Conservation (phyloP, 1,140 invertebrate genomes). For the Arctopsyche grandis region DNA sequence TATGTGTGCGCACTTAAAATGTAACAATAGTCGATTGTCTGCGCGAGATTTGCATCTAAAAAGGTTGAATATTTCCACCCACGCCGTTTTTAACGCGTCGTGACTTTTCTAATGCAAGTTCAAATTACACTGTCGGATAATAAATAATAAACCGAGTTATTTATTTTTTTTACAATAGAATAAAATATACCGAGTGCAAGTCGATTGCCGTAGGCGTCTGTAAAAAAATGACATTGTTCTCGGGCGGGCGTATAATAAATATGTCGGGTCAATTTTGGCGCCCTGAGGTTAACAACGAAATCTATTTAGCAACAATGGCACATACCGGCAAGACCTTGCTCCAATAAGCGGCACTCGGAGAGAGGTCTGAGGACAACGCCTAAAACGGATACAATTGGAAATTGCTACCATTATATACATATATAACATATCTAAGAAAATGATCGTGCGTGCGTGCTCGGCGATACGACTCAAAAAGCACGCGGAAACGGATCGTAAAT, state of each 20-base stretch:
- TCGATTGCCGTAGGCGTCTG: not conserved
- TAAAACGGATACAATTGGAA: not conserved
- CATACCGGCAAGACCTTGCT: constrained; percentile 35
- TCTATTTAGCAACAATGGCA: constrained; percentile 38
- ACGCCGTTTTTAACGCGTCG: not conserved
- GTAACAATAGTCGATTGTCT: constrained; percentile 25
- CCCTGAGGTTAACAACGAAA: constrained; percentile 44
- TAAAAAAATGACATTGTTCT: constrained; percentile 21
- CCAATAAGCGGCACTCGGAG: constrained; percentile 23
- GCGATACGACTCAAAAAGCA: not conserved
- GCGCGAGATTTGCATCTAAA: constrained; percentile 17
- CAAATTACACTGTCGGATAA: not conserved
- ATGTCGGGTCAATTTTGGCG: constrained; percentile 35
- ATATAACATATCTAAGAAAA: not conserved
- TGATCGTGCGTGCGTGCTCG: not conserved
- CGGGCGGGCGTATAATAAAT: constrained; percentile 19
- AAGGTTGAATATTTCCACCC: not conserved
- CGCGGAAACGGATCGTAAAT: constrained; percentile 10
- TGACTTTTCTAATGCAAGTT: constrained; percentile 21
- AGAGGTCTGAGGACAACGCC: constrained; percentile 38
- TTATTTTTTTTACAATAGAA: too few species aligned
- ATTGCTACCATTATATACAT: too few species aligned
- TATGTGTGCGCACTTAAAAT: constrained; percentile 4
- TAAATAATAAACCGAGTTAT: too few species aligned
- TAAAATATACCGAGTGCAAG: not conserved